Evolutionary conservation across 2,888 invertebrate genomes (phyloP).

Genomic region (Leptinotarsa rubiginosa): DNA sequence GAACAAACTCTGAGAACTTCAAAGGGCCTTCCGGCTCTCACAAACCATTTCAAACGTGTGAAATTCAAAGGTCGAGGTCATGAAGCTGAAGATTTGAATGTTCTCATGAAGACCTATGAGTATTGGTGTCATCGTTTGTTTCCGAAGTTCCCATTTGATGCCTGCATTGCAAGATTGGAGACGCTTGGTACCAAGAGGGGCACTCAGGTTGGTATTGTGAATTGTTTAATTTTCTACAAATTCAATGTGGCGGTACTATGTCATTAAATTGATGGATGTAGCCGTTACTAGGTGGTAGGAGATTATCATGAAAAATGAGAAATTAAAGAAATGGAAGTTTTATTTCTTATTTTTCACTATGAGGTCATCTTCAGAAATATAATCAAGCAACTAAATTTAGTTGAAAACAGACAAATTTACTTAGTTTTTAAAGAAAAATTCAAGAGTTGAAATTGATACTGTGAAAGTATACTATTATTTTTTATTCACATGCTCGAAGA

Average conservation of each 20-base stretch:
- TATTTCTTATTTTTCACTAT: too few species aligned
- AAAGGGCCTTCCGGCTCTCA: slow-evolving; percentile 84
- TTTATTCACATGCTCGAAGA: too few species aligned
- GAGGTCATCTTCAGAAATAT: too few species aligned
- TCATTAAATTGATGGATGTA: too few species aligned
- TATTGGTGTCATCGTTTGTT: slow-evolving; percentile 95
- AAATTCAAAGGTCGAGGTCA: slow-evolving; percentile 85
- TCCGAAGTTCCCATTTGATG: slow-evolving; percentile 90
- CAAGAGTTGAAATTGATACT: too few species aligned
- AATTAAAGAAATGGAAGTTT: too few species aligned
- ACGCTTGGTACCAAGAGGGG: slow-evolving; percentile 84
- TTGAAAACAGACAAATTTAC: too few species aligned
- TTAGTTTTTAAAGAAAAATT: too few species aligned
- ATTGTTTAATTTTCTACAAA: background rate
- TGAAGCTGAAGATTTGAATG: slow-evolving; percentile 85
- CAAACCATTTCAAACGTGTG: slow-evolving; percentile 82
- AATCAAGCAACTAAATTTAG: too few species aligned
- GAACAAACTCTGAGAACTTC: slow-evolving; percentile 79
- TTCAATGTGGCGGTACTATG: background rate
- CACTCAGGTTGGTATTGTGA: slow-evolving; percentile 74
- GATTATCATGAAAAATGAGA: too few species aligned
- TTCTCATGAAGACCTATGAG: slow-evolving; percentile 84
- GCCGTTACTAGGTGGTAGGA: too few species aligned
- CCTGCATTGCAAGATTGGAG: slow-evolving; percentile 83
- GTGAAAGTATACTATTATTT: too few species aligned